phyloP scores from a whole-genome alignment of 2,113 vertebrate species.

The Microtus ochrogaster region DNA sequence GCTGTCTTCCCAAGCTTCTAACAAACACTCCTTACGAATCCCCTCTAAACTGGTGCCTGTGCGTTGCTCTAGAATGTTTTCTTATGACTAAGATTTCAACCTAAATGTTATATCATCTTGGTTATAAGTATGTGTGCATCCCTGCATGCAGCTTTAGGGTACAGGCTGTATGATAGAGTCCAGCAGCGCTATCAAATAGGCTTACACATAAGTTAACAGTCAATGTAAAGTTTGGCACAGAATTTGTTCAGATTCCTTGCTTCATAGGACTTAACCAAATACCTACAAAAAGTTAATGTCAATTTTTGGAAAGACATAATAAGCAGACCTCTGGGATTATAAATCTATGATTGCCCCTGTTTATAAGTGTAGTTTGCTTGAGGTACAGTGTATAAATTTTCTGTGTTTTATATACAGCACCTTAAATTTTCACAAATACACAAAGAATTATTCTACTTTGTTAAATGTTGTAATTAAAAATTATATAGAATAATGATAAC shows the following conservation, averaged over 20 bases:
- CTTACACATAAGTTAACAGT: not conserved
- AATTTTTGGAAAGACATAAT: not conserved
- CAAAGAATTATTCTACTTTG: not conserved
- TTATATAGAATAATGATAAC: not conserved
- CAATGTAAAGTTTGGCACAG: not conserved
- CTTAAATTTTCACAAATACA: not conserved
- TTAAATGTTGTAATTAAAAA: not conserved
- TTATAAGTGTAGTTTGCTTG: not conserved
- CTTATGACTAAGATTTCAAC: not conserved
- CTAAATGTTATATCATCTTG: not conserved
- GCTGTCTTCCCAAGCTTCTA: not conserved
- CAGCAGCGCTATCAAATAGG: not conserved
- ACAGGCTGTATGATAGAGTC: not conserved
- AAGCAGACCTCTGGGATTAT: not conserved
- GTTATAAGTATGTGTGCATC: not conserved
- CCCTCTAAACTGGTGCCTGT: not conserved
- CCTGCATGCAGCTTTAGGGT: not conserved
- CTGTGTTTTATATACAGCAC: not conserved
- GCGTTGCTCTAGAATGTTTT: not conserved
- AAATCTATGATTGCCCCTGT: not conserved
- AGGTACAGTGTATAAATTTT: not conserved
- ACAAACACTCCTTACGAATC: not conserved
- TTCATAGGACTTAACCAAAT: not conserved
- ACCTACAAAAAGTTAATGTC: not conserved
- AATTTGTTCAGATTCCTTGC: not conserved